Percentiles rank a stretch among this genome's conserved stretches.
Conservation (phyloP, 1,140 invertebrate species). For the Drosophila pruinosa region DNA sequence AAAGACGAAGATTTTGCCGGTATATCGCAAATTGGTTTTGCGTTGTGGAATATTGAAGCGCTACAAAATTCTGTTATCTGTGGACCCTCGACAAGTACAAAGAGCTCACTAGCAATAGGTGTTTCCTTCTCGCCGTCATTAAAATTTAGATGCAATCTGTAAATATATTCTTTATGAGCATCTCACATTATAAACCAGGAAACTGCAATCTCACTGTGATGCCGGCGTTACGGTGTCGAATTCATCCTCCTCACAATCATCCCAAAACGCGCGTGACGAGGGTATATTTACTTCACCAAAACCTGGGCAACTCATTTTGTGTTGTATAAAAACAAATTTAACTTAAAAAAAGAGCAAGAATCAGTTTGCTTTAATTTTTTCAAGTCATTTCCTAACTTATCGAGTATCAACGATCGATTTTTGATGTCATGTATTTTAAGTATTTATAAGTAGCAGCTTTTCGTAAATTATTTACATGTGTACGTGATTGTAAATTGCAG, state of each 20-base stretch:
- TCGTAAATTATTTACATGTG: too few species aligned
- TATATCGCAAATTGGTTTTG: constrained; percentile 49
- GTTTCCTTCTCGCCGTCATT: constrained; percentile 8
- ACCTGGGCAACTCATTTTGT: constrained; percentile 68
- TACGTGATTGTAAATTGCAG: too few species aligned
- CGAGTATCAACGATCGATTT: background rate
- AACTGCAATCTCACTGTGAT: constrained; percentile 44
- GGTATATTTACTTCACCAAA: constrained; percentile 79
- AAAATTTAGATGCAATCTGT: constrained; percentile 51
- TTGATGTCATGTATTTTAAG: background rate
- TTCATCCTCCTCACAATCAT: constrained; percentile 78
- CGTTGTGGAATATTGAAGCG: constrained; percentile 28
- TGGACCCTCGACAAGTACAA: constrained; percentile 67
- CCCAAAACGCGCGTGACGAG: constrained; percentile 78
- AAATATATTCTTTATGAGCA: background rate
- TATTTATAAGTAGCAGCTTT: constrained; percentile 9
- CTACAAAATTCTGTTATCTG: constrained; percentile 53
- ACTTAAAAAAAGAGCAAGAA: background rate
- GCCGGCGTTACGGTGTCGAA: constrained; percentile 47
- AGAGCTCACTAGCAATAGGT: constrained; percentile 49
- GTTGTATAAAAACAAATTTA: background rate
- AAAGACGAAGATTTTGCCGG: constrained; percentile 55
- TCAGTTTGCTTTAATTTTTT: constrained; percentile 20
- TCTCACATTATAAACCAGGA: background rate
- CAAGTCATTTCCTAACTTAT: constrained; percentile 46